Percentiles rank a stretch among this genome's conserved stretches.
phyloP scores from a whole-genome alignment of 2,113 vertebrate genomes.

The Dipodomys ordii region DNA sequence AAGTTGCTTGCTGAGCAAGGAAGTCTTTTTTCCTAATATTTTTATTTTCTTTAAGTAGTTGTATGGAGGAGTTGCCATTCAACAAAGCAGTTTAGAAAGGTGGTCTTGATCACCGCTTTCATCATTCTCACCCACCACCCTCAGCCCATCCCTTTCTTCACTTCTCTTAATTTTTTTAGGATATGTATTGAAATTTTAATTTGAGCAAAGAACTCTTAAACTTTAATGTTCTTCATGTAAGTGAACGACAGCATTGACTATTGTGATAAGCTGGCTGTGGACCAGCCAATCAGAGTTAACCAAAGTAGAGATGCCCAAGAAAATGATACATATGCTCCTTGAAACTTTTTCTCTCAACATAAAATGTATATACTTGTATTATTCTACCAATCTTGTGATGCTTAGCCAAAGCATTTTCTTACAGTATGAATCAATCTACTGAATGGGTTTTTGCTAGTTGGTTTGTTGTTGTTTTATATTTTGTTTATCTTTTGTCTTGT shows the following conservation, averaged over 20 bases:
- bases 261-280: no score
- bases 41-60: no score
- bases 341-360: background rate
- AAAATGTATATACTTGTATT: conserved; percentile 7
- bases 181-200: no score
- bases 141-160: no score
- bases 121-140: no score
- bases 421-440: background rate
- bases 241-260: no score
- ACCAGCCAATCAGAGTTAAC: background rate
- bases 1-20: background rate
- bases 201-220: no score
- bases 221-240: no score
- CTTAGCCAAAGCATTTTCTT: background rate
- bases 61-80: no score
- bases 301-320: background rate
- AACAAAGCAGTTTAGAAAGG: no score
- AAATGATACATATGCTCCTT: background rate
- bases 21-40: background rate
- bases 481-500: conserved; percentile 36
- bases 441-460: background rate
- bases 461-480: background rate
- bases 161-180: no score
- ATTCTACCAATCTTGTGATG: background rate
- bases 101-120: no score